Evolutionary conservation across 2,797 vertebrate genomes (phyloP).

Genomic region (Moxostoma hubbsi): DNA sequence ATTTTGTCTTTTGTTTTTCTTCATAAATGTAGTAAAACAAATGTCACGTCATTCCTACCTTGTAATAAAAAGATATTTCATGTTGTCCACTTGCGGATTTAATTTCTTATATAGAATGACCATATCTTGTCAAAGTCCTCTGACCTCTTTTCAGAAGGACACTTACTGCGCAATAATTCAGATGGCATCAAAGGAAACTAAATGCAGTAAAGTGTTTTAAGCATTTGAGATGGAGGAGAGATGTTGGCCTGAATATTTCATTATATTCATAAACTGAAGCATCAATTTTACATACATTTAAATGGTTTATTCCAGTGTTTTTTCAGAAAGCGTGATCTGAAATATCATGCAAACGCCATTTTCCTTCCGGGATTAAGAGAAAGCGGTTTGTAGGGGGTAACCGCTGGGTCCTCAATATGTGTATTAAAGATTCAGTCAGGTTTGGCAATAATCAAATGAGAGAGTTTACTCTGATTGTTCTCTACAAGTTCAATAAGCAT

Average conservation of each 20-base stretch:
- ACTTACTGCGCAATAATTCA: neutral
- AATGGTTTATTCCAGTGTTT: too few relatives aligned
- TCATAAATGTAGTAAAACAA: conserved; percentile 5
- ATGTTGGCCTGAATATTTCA: neutral
- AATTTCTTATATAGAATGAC: neutral
- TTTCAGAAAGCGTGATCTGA: too few relatives aligned
- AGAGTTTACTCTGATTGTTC: too few relatives aligned
- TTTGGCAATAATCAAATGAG: too few relatives aligned
- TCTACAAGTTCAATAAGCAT: too few relatives aligned
- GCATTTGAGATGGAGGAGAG: neutral
- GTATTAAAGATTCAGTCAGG: too few relatives aligned
- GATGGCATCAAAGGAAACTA: neutral
- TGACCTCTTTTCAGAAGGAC: neutral
- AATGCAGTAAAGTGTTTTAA: neutral
- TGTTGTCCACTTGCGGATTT: conserved; percentile 37
- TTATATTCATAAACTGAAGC: neutral
- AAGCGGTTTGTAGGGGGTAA: too few relatives aligned
- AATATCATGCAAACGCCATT: too few relatives aligned
- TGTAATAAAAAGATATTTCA: conserved; percentile 36
- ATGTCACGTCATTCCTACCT: conserved; percentile 4
- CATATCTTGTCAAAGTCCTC: neutral
- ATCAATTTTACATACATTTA: too few relatives aligned
- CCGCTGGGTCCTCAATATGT: too few relatives aligned
- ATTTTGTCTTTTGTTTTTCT: neutral
- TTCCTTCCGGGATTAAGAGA: too few relatives aligned